Percentiles rank a stretch among this genome's conserved stretches.
Evolutionary conservation across 1,140 invertebrate genomes (phyloP).

Genomic region (Heliothis virescens): DNA sequence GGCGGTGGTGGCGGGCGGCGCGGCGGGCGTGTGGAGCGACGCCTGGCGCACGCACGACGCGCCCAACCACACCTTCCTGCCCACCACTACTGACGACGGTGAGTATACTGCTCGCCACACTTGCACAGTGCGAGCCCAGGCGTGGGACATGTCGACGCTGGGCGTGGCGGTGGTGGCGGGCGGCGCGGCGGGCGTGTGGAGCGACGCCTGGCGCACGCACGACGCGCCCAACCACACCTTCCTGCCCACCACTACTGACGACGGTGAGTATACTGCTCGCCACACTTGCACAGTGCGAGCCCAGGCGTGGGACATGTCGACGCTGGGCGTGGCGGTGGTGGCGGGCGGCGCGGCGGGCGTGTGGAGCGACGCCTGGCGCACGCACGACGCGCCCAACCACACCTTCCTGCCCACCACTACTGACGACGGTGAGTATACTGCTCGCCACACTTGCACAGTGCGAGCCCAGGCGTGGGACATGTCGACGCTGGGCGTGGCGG

Average conservation of each 20-base stretch:
- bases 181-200: conserved; percentile 91
- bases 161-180: conserved; percentile 97
- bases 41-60: conserved; percentile 84
- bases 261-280: conserved; percentile 85
- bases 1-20: conserved; percentile 95
- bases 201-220: conserved; percentile 79
- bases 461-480: conserved; percentile 95
- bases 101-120: conserved; percentile 41
- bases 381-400: conserved; percentile 88
- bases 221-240: conserved; percentile 91
- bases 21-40: conserved; percentile 90
- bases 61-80: conserved; percentile 91
- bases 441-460: conserved; percentile 80
- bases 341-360: conserved; percentile 94
- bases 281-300: conserved; percentile 88
- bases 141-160: conserved; percentile 95
- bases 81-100: conserved; percentile 92
- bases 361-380: conserved; percentile 84
- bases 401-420: conserved; percentile 93
- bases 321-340: conserved; percentile 96
- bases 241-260: conserved; percentile 91
- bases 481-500: conserved; percentile 95
- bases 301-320: conserved; percentile 95
- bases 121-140: conserved; percentile 90
- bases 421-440: conserved; percentile 87